Percentiles rank a stretch among this genome's conserved stretches.
Conservation (phyloP, 2,797 vertebrate species). For the Hybognathus amarus region DNA sequence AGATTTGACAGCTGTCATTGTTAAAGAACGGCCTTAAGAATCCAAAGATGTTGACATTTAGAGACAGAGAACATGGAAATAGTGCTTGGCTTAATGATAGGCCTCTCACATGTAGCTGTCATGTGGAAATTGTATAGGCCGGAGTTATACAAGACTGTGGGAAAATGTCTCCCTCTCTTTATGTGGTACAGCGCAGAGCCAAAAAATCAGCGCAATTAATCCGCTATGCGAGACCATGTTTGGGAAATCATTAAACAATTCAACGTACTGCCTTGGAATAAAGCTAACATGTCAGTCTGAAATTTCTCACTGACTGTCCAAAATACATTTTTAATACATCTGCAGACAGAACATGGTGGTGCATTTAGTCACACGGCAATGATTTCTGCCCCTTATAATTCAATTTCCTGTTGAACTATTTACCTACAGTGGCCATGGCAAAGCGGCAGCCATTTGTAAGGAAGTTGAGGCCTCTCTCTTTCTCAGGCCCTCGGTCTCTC, state of each 20-base stretch:
- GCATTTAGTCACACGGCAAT: constrained; percentile 59
- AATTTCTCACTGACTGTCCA: constrained; percentile 14
- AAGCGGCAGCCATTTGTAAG: constrained; percentile 23
- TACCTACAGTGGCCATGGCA: constrained; percentile 54
- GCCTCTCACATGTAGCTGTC: constrained; percentile 25
- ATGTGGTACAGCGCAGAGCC: background rate
- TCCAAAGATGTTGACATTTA: constrained; percentile 41
- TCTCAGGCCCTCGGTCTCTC: constrained; percentile 43
- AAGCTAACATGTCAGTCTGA: constrained; percentile 33
- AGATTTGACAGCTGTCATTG: constrained; percentile 40
- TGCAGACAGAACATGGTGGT: constrained; percentile 63
- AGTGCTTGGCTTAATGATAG: constrained; percentile 38
- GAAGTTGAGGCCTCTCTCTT: constrained; percentile 36
- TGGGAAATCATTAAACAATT: constrained; percentile 32
- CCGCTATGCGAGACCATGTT: constrained; percentile 18
- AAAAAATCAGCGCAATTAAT: constrained; percentile 12
- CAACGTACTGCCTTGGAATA: constrained; percentile 22
- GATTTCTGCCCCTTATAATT: constrained; percentile 58
- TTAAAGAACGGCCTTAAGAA: constrained; percentile 19
- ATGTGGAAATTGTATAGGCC: constrained; percentile 34
- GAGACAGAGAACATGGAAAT: constrained; percentile 40
- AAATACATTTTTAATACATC: constrained; percentile 32
- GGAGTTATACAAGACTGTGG: constrained; percentile 31
- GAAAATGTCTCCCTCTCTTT: constrained; percentile 11
- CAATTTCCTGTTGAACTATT: constrained; percentile 75